Evolutionary conservation across 2,888 invertebrate genomes (phyloP), one percentile per base, ranked within the genome.

Genomic region (Escarpia spicata): DNA sequence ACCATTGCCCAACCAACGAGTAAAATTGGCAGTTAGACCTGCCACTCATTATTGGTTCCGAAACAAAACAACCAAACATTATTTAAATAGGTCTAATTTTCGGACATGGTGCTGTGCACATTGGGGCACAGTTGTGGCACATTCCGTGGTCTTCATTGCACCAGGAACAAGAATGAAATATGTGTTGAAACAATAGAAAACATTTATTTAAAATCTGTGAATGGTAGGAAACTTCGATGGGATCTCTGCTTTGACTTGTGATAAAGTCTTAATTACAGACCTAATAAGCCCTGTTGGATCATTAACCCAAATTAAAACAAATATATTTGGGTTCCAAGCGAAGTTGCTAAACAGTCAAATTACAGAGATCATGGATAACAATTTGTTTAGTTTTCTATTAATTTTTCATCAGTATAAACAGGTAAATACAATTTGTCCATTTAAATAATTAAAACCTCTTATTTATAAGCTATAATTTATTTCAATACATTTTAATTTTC

Each of bases 1-100:
- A 75, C 75, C 6, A 75, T 75, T 75, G 75, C 75, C 75, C 75
- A 75, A 75, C 75, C 4, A 26, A 15, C 15, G 2, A 15, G 75
- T 75, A 26, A 75, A 75, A 75, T 75, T 75, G 75, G 75, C 75
- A 75, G 75, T 75, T 75, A 75, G 75, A 75, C 26, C 75, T 75
- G 75, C 26, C 75, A 75, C 75, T 75, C 75, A 75, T 75, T 75
- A n/a, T n/a, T n/a, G n/a, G 75, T n/a, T 6, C n/a, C 19, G 6
- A 75, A 75, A 75, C 75, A 75, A 75, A 75, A 75, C 75, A 75
- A 75, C 75, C 75, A 75, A 0, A 75, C 75, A 75, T 75, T 75
- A 75, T 75, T 75, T 75, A 75, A 75, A 75, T 75, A 75, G n/a
- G 26, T 75, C 3, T 75, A 75, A n/a, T 75, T 75, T 26, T 75